Conservation (phyloP, 2,888 invertebrate species). For the Heliothis peltigera region DNA sequence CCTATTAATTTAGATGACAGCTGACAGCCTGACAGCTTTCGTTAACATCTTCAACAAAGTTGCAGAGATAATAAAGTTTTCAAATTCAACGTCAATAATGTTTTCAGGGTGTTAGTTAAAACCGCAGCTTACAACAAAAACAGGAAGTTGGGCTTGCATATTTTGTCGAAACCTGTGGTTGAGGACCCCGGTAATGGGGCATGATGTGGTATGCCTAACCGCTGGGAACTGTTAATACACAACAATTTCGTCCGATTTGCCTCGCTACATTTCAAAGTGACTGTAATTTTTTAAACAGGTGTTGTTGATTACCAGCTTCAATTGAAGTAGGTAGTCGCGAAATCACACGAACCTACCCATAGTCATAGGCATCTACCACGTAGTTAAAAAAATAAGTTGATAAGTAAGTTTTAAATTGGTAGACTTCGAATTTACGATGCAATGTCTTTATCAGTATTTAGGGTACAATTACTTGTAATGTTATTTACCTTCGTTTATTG, state of each 20-base stretch:
- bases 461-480: conserved; percentile 56
- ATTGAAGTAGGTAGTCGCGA: not conserved
- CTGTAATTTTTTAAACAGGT: conserved; percentile 51
- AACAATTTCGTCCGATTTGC: conserved; percentile 65
- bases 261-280: conserved; percentile 59
- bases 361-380: too few relatives aligned
- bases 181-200: conserved; percentile 65
- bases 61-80: too few relatives aligned
- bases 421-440: too few relatives aligned
- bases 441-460: conserved; percentile 26
- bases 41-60: not conserved
- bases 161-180: conserved; percentile 64
- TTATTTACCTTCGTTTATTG: conserved; percentile 53
- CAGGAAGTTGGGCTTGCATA: conserved; percentile 67
- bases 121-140: conserved; percentile 48
- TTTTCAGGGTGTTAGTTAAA: not conserved
- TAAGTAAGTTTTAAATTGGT: too few relatives aligned
- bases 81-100: too few relatives aligned
- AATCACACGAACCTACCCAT: too few relatives aligned
- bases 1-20: too few relatives aligned
- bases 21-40: too few relatives aligned
- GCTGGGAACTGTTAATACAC: conserved; percentile 62
- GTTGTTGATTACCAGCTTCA: conserved; percentile 5
- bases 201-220: conserved; percentile 62
- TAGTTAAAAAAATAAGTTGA: too few relatives aligned